These are phyloP conservation scores for Gallirallus australis DNA, from an alignment of 2,797 vertebrate species.

Conservation along the genomic window DNA sequence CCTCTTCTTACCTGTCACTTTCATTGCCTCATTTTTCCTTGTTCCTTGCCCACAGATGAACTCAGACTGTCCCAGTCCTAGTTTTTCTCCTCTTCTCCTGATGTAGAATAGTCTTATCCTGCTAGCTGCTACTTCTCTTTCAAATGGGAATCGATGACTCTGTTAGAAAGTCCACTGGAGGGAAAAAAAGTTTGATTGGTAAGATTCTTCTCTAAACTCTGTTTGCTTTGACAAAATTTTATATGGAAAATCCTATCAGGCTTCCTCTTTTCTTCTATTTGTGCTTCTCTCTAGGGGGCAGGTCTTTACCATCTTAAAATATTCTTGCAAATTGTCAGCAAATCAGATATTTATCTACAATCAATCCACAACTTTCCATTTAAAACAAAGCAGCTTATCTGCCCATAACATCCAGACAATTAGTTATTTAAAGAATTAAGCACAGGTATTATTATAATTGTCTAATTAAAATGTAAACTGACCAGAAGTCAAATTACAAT, in stretches of 20 bases:
- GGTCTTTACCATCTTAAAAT: background rate
- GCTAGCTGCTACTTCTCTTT: background rate
- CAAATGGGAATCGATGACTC: rapidly evolving
- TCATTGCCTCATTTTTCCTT: background rate
- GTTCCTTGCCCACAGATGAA: background rate
- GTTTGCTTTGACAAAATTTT: background rate
- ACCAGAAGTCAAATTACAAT: background rate
- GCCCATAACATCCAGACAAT: background rate
- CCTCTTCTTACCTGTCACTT: background rate
- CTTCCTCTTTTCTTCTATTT: background rate
- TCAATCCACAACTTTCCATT: background rate
- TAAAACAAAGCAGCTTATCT: background rate
- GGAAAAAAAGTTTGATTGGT: no score
- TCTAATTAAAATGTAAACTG: background rate
- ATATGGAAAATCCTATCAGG: background rate
- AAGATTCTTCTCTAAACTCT: background rate
- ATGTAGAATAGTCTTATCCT: background rate
- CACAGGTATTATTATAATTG: background rate
- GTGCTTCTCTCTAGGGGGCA: background rate
- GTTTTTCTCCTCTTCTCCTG: background rate
- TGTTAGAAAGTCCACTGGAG: background rate
- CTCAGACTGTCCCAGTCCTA: background rate
- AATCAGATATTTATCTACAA: background rate
- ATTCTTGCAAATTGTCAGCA: background rate
- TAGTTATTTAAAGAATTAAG: background rate